Base-by-base conservation (phyloP, 2,113 vertebrate genomes). In the Elaphurus davidianus region DNA sequence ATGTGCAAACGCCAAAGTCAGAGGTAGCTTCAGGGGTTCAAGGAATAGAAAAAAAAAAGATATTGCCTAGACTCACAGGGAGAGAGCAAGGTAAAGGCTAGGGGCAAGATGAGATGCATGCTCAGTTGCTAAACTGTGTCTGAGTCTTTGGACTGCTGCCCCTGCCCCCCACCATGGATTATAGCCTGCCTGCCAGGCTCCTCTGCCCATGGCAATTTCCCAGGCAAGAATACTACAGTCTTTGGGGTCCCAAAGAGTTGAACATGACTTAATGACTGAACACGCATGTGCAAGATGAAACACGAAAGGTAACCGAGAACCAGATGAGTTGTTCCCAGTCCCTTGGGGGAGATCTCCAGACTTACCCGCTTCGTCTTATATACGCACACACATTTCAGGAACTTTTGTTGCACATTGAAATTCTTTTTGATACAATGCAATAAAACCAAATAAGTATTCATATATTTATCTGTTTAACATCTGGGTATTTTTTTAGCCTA, bases 201-300 rank as follows among this genome's bases (percentile, higher is more conserved):
- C 23, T 27, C 71, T 43, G 11, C 23, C 71, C 40, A 43, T 27
- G 71, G 12, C 27, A 74, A 15, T 43, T 76, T 43, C 71, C 40
- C 40, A 76, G 23, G 23, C 40, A 76, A 76, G 23, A 43, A 43
- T 27, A 76, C 6, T 43, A 76, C 23, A 76, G 71, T 43, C 40
- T 19, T 76, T 76, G 40, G 12, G 71, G 71, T 76, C 12, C 21
- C 40, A 76, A 43, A 76, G 71, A 15, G 40, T 76, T 43, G 40
- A 7, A 43, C 71, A 43, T 43, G 71, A 43, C 40, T 76, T 76
- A 76, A 23, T 0, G 0, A 27, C 71, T 21, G 19, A 76, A 40
- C 23, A 76, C 0, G 0, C 40, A 76, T 27, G 25, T 0, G 10
- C 30, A 14, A n/a, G 55, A 13, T 3, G 19, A 55, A 8, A 5